Percentiles rank a stretch among this genome's conserved stretches.
Evolutionary conservation across 2,797 vertebrate species (phyloP).

Genomic region (Erpetoichthys calabaricus): DNA sequence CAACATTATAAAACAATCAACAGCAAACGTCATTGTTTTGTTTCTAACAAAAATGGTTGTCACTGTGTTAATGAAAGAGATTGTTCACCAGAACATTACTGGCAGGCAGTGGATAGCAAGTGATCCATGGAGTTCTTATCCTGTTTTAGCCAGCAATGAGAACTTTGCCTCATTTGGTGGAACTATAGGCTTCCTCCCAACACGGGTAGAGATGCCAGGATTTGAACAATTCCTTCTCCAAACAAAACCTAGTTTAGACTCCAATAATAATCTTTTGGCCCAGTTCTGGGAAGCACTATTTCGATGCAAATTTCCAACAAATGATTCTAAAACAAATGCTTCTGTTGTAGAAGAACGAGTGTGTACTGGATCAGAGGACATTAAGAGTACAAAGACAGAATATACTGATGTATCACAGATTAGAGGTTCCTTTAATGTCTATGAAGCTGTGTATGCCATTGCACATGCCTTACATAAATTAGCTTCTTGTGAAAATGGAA

Average conservation of each 20-base stretch:
- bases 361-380: slow-evolving; percentile 32
- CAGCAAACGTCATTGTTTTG: slow-evolving; percentile 51
- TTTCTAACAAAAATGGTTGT: slow-evolving; percentile 55
- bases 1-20: slow-evolving; percentile 26
- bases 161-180: slow-evolving; percentile 47
- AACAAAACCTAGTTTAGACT: slow-evolving; percentile 17
- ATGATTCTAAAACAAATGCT: slow-evolving; percentile 28
- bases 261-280: neutral
- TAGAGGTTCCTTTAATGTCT: slow-evolving; percentile 51
- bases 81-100: slow-evolving; percentile 40
- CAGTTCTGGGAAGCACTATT: slow-evolving; percentile 22
- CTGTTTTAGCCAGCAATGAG: slow-evolving; percentile 41
- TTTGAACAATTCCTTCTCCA: slow-evolving; percentile 40
- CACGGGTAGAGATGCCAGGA: slow-evolving; percentile 44
- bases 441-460: slow-evolving; percentile 49
- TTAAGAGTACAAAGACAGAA: slow-evolving; percentile 29
- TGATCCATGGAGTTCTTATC: slow-evolving; percentile 57
- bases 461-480: slow-evolving; percentile 46
- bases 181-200: slow-evolving; percentile 54
- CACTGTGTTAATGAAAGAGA: slow-evolving; percentile 41
- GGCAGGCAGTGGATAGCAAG: slow-evolving; percentile 55
- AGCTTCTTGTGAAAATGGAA: slow-evolving; percentile 29
- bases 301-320: slow-evolving; percentile 27
- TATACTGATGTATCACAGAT: slow-evolving; percentile 46
- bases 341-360: slow-evolving; percentile 20